These are phyloP conservation scores for Mastigias papua DNA, from an alignment of 30 jellyfish, hydroid and myxozoan species.

Conservation along the genomic window DNA sequence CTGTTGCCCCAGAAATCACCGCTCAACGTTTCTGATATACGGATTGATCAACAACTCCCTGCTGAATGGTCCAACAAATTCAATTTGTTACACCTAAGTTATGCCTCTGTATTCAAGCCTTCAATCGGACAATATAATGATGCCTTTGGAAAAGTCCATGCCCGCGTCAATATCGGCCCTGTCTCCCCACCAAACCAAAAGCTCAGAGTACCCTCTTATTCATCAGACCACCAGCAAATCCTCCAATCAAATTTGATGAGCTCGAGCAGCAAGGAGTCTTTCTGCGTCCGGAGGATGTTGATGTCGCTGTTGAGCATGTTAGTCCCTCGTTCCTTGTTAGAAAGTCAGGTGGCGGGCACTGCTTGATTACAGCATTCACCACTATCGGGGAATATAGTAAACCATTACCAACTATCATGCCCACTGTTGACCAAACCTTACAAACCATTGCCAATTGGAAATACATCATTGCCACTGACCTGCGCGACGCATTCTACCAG, in stretches of 20 bases:
- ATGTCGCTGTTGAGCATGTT: constrained; percentile 46
- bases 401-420: constrained; percentile 81
- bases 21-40: not conserved
- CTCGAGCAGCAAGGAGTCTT: constrained; percentile 70
- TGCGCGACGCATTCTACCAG: constrained; percentile 64
- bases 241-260: constrained; percentile 55
- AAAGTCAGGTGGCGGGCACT: constrained; percentile 66
- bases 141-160: constrained; percentile 50
- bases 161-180: constrained; percentile 73
- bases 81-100: not conserved
- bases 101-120: constrained; percentile 36
- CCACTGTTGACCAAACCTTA: constrained; percentile 68
- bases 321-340: constrained; percentile 75
- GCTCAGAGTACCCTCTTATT: constrained; percentile 60
- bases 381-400: constrained; percentile 65
- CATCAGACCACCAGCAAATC: constrained; percentile 22
- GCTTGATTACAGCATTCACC: constrained; percentile 75
- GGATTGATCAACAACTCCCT: not conserved
- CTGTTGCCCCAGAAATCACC: not conserved
- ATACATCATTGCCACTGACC: constrained; percentile 53
- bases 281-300: constrained; percentile 59
- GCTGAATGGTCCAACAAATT: not conserved
- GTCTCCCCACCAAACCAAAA: constrained; percentile 62
- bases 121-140: constrained; percentile 63
- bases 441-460: constrained; percentile 66